Base-by-base conservation (phyloP, 2,797 vertebrate species). In the Sciaenops ocellatus region DNA sequence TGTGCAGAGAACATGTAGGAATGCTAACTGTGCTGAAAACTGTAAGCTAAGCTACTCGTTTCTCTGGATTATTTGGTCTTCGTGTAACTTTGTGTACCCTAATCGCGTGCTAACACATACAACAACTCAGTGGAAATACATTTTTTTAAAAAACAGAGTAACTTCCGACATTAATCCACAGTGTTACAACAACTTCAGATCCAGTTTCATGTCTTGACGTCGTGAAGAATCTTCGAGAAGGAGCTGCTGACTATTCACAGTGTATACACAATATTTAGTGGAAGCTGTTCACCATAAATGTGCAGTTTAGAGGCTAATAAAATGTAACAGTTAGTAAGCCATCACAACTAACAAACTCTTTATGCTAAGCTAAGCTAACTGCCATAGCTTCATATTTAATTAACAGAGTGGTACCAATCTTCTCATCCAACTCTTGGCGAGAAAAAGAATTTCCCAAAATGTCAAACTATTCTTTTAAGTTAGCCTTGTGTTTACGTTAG, bases 211-310 rank as follows among this genome's bases (percentile, higher is more conserved):
- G 41, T 80, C 24, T 60, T n/a, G 18, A 69, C 2, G 2, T 17
- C 3, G n/a, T 22, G 46, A 63, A 38, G 5, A 38, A 55, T 61
- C 63, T 75, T n/a, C 28, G 71, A 67, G 42, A 74, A 17, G 38
- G 46, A 79, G 65, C 62, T 13, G 30, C 68, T 54, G n/a, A n/a
- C 64, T 60, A 3, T 76, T 92, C 86, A 90, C 91, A 87, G 85
- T 86, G 73, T 26, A 26, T 26, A 26, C 26, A 26, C 2, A 26
- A 74, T 51, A 28, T 64, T 71, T 26, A 46, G 76, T 17, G 74
- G 69, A 73, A 76, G 76, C 59, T 48, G 18, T 57, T 70, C 34
- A 55, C 10, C 44, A 64, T 3, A 63, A 72, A 76, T n/a, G n/a
- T n/a, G n/a, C n/a, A n/a, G 34, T 38, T 38, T 38, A 38, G 7